Base-by-base conservation (phyloP, 2,888 invertebrate genomes). In the Perizoma flavofasciatum region DNA sequence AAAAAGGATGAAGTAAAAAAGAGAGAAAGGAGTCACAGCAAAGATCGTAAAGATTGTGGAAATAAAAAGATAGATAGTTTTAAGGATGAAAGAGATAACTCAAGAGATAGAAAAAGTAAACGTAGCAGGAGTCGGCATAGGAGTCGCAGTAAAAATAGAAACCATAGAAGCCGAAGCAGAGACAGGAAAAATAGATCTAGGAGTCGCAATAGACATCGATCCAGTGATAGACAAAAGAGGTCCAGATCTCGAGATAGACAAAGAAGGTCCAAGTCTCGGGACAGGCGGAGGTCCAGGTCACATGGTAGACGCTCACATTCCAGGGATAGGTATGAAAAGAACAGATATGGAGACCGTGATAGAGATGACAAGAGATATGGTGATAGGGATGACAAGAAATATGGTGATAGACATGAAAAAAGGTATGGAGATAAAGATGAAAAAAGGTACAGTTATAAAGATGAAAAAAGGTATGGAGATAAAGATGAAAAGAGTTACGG, bases 11-110 rank as follows among this genome's bases (percentile, higher is more conserved):
- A 74, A 48, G 63, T 71, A 1, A 78, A 76, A 49, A 83, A 76
- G 74, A 76, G 73, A 63, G 75, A 82, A 35, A 71, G 76, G 55
- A 88, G 76, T 70, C 68, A 54, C 57, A 85, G 82, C 62, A 75
- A 65, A 62, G 82, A 85, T 11, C 66, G 69, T 11, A 75, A 83
- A 65, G 79, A 85, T 5, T 71, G 65, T 67, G 61, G 9, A 44
- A 68, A 72, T 50, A 84, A 73, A 55, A 82, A 71, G 55, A 79
- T 74, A 61, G 82, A 84, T 11, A 74, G 71, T 22, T 85, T 85
- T 49, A 80, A 75, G 64, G 86, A 86, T 33, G 78, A 63, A 49
- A 70, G 64, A 49, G 82, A 83, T n/a, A 74, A 69, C 22, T 85
- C 85, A 49, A 80, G 77, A 66, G 86, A 86, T 34, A 78, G 65